phyloP scores from a whole-genome alignment of 1,140 invertebrate species.

The Drosophila littoralis region DNA sequence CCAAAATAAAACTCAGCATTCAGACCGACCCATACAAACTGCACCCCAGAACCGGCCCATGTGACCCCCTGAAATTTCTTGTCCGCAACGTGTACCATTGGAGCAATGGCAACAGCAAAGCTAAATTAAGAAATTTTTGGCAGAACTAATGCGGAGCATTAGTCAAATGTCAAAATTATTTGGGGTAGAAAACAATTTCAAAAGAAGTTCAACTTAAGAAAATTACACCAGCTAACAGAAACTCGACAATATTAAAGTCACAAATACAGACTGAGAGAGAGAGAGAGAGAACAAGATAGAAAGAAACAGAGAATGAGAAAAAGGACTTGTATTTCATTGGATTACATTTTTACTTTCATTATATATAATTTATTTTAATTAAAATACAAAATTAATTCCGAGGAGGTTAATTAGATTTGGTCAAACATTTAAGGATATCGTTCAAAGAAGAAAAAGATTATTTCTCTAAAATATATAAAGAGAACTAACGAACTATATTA shows the following conservation, averaged over 20 bases:
- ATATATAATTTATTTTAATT: no score
- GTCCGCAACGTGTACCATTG: conserved; percentile 25
- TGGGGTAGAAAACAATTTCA: conserved; percentile 61
- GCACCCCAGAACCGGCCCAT: neutral
- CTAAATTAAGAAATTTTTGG: conserved; percentile 80
- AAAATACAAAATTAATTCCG: no score
- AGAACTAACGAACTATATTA: no score
- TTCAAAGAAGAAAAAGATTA: no score
- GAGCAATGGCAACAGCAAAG: conserved; percentile 47
- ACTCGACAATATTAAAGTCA: neutral
- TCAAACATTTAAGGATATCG: no score
- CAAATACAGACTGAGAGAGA: neutral
- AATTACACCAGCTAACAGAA: conserved; percentile 29
- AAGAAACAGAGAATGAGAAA: no score
- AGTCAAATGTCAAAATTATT: conserved; percentile 79
- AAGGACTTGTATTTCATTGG: no score
- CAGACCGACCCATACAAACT: conserved; percentile 27
- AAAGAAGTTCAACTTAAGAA: conserved; percentile 35
- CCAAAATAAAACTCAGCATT: conserved; percentile 61
- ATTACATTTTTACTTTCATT: no score
- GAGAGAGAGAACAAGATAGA: neutral
- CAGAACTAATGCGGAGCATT: conserved; percentile 75
- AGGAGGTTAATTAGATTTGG: no score
- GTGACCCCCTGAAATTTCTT: neutral
- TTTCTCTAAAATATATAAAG: no score